Percentiles rank a stretch among this genome's conserved stretches.
phyloP scores from a whole-genome alignment of 64 coral and sea anemone genomes.

The Astreopora myriophthalma region DNA sequence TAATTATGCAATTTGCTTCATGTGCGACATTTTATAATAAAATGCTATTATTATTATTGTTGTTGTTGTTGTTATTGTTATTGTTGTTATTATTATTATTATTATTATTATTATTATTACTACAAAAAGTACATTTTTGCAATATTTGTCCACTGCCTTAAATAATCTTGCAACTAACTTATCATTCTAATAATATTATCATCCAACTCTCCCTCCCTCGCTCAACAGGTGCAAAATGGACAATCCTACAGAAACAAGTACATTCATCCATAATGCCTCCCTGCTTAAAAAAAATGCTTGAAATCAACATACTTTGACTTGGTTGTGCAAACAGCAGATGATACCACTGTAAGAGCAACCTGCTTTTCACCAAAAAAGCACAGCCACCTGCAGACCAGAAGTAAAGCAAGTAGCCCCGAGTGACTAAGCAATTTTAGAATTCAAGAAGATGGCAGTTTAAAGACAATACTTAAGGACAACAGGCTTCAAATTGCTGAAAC shows the following conservation, averaged over 20 bases:
- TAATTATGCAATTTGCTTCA: too few species aligned
- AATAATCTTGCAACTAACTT: not conserved
- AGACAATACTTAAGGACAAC: slow-evolving; percentile 37
- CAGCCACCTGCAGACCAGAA: slow-evolving; percentile 15
- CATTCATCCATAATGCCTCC: not conserved
- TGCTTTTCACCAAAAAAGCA: slow-evolving; percentile 60
- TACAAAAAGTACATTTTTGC: not conserved
- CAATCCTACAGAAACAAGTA: slow-evolving; percentile 48
- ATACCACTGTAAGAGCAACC: slow-evolving; percentile 5
- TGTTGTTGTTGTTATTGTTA: too few species aligned
- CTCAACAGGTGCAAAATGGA: slow-evolving; percentile 47
- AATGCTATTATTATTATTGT: too few species aligned
- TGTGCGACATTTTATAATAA: too few species aligned
- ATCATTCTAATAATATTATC: not conserved
- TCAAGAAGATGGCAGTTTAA: slow-evolving; percentile 13
- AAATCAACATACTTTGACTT: slow-evolving; percentile 21
- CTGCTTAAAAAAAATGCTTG: not conserved
- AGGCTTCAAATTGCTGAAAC: slow-evolving; percentile 8
- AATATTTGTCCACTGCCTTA: not conserved
- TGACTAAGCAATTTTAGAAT: slow-evolving; percentile 30
- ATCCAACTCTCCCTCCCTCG: not conserved
- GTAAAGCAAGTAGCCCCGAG: slow-evolving; percentile 39
- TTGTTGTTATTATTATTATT: too few species aligned
- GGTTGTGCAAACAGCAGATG: slow-evolving; percentile 23
- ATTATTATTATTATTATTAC: too few species aligned